phyloP scores from a whole-genome alignment of 2,113 vertebrate genomes.

The Okapia johnstoni region DNA sequence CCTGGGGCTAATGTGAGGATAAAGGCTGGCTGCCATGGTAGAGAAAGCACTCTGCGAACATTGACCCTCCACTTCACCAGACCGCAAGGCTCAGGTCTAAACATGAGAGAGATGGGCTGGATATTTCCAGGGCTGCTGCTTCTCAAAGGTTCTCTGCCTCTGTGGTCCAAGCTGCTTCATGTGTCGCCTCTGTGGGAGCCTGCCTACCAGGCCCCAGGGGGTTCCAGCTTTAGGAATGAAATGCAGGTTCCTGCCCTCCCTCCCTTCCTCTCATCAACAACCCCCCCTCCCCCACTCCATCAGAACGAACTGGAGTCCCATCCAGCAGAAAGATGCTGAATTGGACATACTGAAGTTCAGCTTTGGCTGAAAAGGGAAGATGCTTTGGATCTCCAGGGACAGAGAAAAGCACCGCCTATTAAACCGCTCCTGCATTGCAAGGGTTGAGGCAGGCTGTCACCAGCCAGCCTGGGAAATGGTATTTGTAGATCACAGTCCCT shows the following conservation, averaged over 20 bases:
- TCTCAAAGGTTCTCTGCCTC: background rate
- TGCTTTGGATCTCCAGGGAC: background rate
- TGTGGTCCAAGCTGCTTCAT: background rate
- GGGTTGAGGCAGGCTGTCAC: conserved; percentile 35
- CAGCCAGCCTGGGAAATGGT: conserved; percentile 19
- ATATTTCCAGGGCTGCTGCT: background rate
- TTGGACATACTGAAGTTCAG: background rate
- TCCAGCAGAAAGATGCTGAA: conserved; percentile 8
- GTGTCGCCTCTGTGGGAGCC: background rate
- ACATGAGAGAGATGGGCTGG: background rate
- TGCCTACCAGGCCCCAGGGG: no score
- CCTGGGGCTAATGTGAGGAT: background rate
- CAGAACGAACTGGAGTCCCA: background rate
- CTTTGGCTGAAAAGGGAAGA: conserved; percentile 22
- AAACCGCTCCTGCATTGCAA: conserved; percentile 2
- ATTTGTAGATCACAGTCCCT: conserved; percentile 56
- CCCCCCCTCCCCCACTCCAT: background rate
- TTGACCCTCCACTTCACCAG: background rate
- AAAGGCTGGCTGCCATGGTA: background rate
- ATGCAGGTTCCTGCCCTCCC: background rate
- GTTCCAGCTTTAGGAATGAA: background rate
- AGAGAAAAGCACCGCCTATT: conserved; percentile 9
- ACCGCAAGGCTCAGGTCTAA: background rate
- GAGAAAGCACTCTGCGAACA: background rate
- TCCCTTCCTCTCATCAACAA: background rate